Conservation (phyloP, 1,140 invertebrate species). For the Diorhabda elongata region DNA sequence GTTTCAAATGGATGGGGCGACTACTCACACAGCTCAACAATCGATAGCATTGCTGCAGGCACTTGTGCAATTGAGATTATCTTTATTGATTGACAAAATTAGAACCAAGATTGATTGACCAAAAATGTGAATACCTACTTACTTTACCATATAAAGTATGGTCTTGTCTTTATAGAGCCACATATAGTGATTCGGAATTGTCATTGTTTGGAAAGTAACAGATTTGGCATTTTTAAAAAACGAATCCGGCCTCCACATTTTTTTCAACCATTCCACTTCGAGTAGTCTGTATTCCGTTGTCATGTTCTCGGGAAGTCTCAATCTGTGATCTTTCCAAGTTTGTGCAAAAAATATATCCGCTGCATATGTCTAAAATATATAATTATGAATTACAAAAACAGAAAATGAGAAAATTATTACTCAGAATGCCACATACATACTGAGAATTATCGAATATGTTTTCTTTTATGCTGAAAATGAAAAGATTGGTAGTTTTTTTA, state of each 20-base stretch:
- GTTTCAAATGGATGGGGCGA: too few relatives aligned
- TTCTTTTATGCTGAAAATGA: too few relatives aligned
- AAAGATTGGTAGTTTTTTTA: too few relatives aligned
- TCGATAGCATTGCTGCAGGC: too few relatives aligned
- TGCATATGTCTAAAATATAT: slow-evolving; percentile 64
- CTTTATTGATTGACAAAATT: neutral
- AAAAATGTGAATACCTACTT: slow-evolving; percentile 39
- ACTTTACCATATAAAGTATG: slow-evolving; percentile 84
- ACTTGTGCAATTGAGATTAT: neutral
- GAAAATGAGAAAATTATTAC: neutral
- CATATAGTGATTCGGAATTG: slow-evolving; percentile 86
- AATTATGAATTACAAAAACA: neutral
- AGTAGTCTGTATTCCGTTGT: slow-evolving; percentile 81
- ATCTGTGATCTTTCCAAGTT: slow-evolving; percentile 84
- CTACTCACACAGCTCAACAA: too few relatives aligned
- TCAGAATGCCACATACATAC: neutral
- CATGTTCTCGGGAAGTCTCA: slow-evolving; percentile 87
- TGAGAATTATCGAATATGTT: too few relatives aligned
- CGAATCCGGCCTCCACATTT: slow-evolving; percentile 87
- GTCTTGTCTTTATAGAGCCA: slow-evolving; percentile 87
- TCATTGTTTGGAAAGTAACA: slow-evolving; percentile 90
- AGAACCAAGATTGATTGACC: too few relatives aligned
- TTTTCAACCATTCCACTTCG: slow-evolving; percentile 83
- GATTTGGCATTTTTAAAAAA: slow-evolving; percentile 89
- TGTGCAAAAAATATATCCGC: slow-evolving; percentile 90